Evolutionary conservation across 1,140 invertebrate genomes (phyloP).

Genomic region (Papilio glaucus): DNA sequence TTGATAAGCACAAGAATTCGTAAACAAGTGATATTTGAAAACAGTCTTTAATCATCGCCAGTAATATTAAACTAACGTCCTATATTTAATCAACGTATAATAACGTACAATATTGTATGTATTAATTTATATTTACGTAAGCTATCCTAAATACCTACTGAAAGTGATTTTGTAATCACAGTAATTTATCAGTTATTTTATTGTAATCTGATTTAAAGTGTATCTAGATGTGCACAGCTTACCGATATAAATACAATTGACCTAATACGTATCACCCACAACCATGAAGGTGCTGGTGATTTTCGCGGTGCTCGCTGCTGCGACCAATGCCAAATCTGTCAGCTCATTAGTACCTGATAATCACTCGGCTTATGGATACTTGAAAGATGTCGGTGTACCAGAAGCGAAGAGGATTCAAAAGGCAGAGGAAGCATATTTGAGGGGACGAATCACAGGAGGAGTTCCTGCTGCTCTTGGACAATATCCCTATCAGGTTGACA

Average conservation of each 20-base stretch:
- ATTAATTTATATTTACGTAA: background rate
- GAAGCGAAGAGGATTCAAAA: conserved; percentile 56
- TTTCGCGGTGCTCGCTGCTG: conserved; percentile 39
- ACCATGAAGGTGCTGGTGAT: conserved; percentile 42
- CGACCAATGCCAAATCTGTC: conserved; percentile 30
- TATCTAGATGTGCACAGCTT: background rate
- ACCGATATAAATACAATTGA: conserved; percentile 28
- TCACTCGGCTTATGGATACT: conserved; percentile 54
- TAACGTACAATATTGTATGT: background rate
- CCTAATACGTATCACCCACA: conserved; percentile 4
- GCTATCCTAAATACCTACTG: background rate
- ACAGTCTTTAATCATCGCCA: background rate
- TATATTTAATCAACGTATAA: conserved; percentile 9
- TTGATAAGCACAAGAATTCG: conserved; percentile 10
- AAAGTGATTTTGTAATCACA: conserved; percentile 30
- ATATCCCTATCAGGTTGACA: conserved; percentile 46
- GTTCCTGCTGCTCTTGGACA: conserved; percentile 47
- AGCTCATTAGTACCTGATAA: conserved; percentile 26
- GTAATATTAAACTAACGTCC: background rate
- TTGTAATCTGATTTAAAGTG: conserved; percentile 21
- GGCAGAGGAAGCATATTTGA: conserved; percentile 55
- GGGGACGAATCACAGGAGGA: conserved; percentile 52
- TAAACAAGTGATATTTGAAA: conserved; percentile 20
- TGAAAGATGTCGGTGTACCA: conserved; percentile 55
- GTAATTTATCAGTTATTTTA: conserved; percentile 26